Evolutionary conservation across 2,113 vertebrate species (phyloP).

Genomic region (Myotis davidii): DNA sequence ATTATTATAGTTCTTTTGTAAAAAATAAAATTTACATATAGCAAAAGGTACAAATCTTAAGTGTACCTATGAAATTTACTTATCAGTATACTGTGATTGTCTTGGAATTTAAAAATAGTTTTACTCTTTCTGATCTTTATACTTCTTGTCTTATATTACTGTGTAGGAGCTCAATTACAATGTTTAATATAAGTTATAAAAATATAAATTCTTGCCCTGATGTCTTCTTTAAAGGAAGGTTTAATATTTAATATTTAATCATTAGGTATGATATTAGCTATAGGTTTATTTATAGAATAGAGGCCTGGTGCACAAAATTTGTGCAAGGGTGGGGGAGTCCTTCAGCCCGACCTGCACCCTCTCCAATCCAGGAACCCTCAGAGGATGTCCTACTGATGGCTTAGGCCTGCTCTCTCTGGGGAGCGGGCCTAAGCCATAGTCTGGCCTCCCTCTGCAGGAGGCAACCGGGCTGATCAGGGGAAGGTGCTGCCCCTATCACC

Average conservation of each 20-base stretch:
- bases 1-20: not conserved
- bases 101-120: not conserved
- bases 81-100: not conserved
- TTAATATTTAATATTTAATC: not conserved
- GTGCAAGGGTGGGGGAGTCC: no score
- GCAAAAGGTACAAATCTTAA: slow-evolving; percentile 7
- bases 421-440: no score
- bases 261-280: not conserved
- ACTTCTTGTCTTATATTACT: not conserved
- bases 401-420: no score
- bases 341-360: no score
- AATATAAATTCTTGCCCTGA: not conserved
- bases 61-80: slow-evolving; percentile 9
- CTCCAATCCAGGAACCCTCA: no score
- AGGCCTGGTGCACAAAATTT: no score
- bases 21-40: slow-evolving; percentile 28
- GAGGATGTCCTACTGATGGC: no score
- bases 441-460: no score
- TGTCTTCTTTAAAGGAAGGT: not conserved
- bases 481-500: no score
- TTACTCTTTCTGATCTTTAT: not conserved
- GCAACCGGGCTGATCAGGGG: no score
- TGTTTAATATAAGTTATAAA: not conserved
- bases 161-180: not conserved
- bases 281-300: not conserved